These are phyloP conservation scores for Melanophora roralis DNA, from an alignment of 2,888 invertebrate genomes.

Conservation along the genomic window DNA sequence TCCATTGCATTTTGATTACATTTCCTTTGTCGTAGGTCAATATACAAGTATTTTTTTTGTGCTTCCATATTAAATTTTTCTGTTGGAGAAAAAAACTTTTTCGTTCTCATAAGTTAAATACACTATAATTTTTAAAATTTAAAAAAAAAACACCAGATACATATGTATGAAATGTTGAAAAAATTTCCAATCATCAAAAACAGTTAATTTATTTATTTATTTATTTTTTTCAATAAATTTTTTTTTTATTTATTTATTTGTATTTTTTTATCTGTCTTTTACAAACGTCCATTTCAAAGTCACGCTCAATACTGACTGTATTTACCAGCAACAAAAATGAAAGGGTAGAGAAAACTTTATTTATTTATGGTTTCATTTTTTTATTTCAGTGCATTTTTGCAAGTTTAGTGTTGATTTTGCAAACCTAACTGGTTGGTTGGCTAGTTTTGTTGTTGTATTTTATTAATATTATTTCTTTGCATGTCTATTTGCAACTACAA, in stretches of 20 bases:
- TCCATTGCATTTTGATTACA: slow-evolving; percentile 72
- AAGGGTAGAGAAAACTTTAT: slow-evolving; percentile 75
- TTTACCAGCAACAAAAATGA: slow-evolving; percentile 60
- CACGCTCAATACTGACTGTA: slow-evolving; percentile 73
- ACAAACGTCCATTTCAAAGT: slow-evolving; percentile 72
- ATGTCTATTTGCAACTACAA: slow-evolving; percentile 48
- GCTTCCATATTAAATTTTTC: slow-evolving; percentile 30
- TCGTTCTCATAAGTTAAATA: no score
- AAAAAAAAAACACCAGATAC: no score
- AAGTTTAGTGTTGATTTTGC: slow-evolving; percentile 60
- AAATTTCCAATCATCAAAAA: no score
- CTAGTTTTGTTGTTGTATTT: slow-evolving; percentile 33
- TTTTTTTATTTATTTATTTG: slow-evolving; percentile 12
- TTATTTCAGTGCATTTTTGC: slow-evolving; percentile 39
- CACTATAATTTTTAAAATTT: no score
- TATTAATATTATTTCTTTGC: slow-evolving; percentile 9
- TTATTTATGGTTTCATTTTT: slow-evolving; percentile 63
- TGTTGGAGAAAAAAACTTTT: background rate
- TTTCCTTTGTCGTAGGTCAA: slow-evolving; percentile 77
- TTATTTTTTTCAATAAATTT: background rate
- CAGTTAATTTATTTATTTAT: background rate
- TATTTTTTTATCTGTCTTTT: slow-evolving; percentile 26
- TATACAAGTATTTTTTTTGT: slow-evolving; percentile 60
- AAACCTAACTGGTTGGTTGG: slow-evolving; percentile 52
- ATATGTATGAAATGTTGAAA: no score